Base-by-base conservation (phyloP, 2,113 vertebrate genomes). In the Colistium nudipinnis region DNA sequence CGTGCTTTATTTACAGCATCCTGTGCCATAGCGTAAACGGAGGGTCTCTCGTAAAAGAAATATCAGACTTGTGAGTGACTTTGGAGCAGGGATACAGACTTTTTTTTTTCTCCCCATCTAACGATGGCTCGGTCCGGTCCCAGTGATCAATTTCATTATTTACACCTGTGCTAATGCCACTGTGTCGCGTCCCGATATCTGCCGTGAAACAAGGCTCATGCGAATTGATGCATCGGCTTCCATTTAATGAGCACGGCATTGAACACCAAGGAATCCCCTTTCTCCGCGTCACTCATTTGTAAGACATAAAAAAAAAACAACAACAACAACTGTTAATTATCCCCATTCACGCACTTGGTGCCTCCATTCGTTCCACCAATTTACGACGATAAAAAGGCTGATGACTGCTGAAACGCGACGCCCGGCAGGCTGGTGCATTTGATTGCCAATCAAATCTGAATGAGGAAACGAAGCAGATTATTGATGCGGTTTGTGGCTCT, bases 391-490 rank as follows among this genome's bases (percentile, higher is more conserved):
- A 89, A 93, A n/a, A 94, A 85, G 92, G 94, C 94, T 94, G 93
- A 95, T 90, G 92, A 74, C 47, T 53, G 83, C 78, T 75, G 93
- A 93, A 95, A 94, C 86, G 71, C 35, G 89, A 94, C 85, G 89
- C 90, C 89, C 83, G 77, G 88, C 92, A 91, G 91, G 85, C 88
- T 80, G 87, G 47, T 80, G 88, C 90, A 92, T 93, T 94, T 95
- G 89, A 90, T 85, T 90, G 83, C 93, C 93, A 95, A 93, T 95
- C 93, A 93, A 93, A 94, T 89, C 88, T 92, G 92, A 95, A 94
- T 94, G 93, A 95, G 92, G 93, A 93, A 94, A 93, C 88, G 83
- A 90, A 91, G 53, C 38, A 76, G 91, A 91, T 92, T 93, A 94
- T 93, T 94, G 94, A 91, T 65, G 71, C 64, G 44, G 74, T 38